Base-by-base conservation (phyloP, 2,113 vertebrate species). In the Arvicanthis niloticus region DNA sequence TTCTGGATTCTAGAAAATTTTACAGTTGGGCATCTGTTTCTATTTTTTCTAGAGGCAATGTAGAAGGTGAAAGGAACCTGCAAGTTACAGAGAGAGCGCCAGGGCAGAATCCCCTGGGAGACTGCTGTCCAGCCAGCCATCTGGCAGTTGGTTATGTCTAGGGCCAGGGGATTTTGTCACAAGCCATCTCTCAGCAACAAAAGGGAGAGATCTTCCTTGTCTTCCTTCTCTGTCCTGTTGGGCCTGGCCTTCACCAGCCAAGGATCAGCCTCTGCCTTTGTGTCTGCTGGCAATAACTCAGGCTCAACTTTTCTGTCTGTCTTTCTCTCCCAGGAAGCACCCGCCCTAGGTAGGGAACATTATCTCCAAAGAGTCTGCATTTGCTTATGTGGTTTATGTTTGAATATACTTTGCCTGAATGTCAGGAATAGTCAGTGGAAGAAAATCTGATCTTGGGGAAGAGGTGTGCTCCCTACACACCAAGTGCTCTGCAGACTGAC, bases 401-500 rank as follows among this genome's bases (percentile, higher is more conserved):
- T 84, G 88, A 94, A 94, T 80, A 53, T 17, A 85, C 88, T 96
- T 95, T 96, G 68, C 87, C 65, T 89, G 11, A 77, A 88, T 88
- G 42, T 96, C 87, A 62, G 67, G 1, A 93, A 88, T 86, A 91
- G 86, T 89, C 90, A 72, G 24, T 0, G 9, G 11, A 86, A 89
- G 85, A 78, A 73, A 94, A 60, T 84, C 34, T 97, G 89, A 68
- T 45, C n/a, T 56, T 92, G 65, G 72, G 29, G 34, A 91, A 53
- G 72, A 51, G 22, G 21, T 37, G 34, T 45, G 53, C 78, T 7
- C 0, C 40, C 17, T 48, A 22, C 22, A 62, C 17, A 15, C 12
- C 34, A 22, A 11, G 31, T 9, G 1, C 26, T 87, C 80, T 85
- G 29, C 37, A 31, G 0, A 24, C 3, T 58, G 80, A 45, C 68